Base-by-base conservation (phyloP, 1,140 invertebrate species). In the Drosophila melanica region DNA sequence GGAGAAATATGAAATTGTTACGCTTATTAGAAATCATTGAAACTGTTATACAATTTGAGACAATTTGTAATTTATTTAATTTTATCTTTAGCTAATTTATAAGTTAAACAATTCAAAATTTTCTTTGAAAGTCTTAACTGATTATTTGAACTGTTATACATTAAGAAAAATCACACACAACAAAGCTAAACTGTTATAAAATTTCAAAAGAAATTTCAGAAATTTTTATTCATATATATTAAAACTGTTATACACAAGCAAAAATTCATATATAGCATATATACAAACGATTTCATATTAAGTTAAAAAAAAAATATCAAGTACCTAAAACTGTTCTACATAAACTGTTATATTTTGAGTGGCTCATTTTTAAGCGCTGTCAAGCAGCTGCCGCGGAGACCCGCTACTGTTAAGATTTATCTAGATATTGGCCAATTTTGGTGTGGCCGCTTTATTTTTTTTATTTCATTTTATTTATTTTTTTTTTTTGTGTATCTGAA, bases 361-460 rank as follows among this genome's bases (percentile, higher is more conserved):
- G 35, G 47, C 27, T 23, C 20, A 30, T 27, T 27, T 27, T 39
- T 14, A 53, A 51, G 18, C 35, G 30, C 50, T 41, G 37, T 59
- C 4, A 14, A n/a, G 30, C 62, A 60, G 64, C 55, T 73, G 64
- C 48, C 45, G 16, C 35, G 14, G 39, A 77, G 65, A 35, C 79
- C 58, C 57, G 42, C 42, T 57, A 45, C 78, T 64, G 64, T 58
- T 58, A 60, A 62, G 70, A 82, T 81, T 79, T 82, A 84, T 84
- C 66, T 64, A 59, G 30, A 37, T 64, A 68, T 81, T 85, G 62
- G 50, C 68, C 77, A 75, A 77, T 81, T 84, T 76, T 79, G 75
- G 80, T 41, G 23, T 72, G 69, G 27, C 27, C 27, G 27, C 27
- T 6, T 5, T 18, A 1, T 23, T 23, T 23, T 23, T 23, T 23